Evolutionary conservation across 2,797 vertebrate genomes (phyloP).

Genomic region (Scolopax rusticola): DNA sequence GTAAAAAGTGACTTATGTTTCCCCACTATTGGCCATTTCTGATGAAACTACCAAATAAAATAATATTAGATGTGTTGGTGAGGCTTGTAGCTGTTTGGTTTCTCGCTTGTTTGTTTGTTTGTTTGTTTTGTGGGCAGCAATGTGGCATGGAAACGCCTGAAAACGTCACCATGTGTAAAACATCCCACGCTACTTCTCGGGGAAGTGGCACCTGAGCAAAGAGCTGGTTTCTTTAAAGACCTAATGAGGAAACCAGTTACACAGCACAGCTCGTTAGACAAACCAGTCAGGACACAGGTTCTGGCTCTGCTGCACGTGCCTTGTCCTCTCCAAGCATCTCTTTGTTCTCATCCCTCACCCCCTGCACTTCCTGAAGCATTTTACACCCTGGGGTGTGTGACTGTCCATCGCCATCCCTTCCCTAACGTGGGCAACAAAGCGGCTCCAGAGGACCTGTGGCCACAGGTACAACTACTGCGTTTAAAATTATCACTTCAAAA

Average conservation of each 20-base stretch:
- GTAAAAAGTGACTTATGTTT: not conserved
- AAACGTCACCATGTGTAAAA: not conserved
- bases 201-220: not conserved
- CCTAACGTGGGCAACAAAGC: not conserved
- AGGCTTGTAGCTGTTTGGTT: not conserved
- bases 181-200: not conserved
- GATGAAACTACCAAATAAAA: not conserved
- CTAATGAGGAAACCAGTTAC: not conserved
- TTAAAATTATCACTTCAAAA: not conserved
- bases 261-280: not conserved
- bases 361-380: not conserved
- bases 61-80: not conserved
- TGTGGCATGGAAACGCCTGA: not conserved
- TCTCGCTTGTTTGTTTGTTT: not conserved
- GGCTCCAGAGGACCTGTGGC: accelerated
- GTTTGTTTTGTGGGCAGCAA: not conserved
- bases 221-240: not conserved
- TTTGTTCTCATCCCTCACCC: not conserved
- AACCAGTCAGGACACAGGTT: not conserved
- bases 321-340: not conserved
- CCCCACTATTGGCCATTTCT: not conserved
- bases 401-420: no score
- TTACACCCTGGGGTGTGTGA: not conserved
- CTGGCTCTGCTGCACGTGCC: not conserved
- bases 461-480: not conserved